Conservation (phyloP, 2,797 vertebrate species). For the Danio choprae region DNA sequence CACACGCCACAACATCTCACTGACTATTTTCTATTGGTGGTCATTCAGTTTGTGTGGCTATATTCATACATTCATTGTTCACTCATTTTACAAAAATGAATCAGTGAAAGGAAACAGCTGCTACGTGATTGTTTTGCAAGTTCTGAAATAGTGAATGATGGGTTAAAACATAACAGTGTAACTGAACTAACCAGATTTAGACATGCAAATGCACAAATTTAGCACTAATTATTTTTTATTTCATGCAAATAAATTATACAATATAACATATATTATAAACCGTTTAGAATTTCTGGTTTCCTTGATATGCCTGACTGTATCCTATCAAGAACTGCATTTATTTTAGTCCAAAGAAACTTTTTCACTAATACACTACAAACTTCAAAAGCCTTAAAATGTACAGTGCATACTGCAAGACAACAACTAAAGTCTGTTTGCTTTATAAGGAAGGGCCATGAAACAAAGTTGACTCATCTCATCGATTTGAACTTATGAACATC, state of each 20-base stretch:
- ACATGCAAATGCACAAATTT: not conserved
- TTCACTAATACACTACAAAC: not conserved
- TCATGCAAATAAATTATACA: not conserved
- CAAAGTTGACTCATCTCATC: conserved; percentile 23
- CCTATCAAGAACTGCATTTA: not conserved
- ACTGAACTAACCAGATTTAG: not conserved
- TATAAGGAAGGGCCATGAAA: conserved; percentile 38
- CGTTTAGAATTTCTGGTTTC: too few relatives aligned
- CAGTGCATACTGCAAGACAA: not conserved
- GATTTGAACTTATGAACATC: not conserved
- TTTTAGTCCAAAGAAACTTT: not conserved
- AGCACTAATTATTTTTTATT: not conserved
- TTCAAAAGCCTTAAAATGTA: not conserved
- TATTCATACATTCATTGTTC: not conserved
- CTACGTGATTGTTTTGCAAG: not conserved
- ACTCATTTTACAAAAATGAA: not conserved
- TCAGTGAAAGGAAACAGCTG: not conserved
- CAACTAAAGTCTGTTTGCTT: conserved; percentile 23
- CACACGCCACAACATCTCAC: too few relatives aligned
- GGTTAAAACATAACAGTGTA: not conserved
- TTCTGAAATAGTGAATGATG: not conserved
- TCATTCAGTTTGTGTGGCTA: not conserved
- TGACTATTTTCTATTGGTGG: too few relatives aligned
- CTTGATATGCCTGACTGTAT: not conserved
- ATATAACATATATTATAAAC: not conserved